These are phyloP conservation scores for Glareola pratincola DNA, from an alignment of 2,113 vertebrate species.

Conservation along the genomic window DNA sequence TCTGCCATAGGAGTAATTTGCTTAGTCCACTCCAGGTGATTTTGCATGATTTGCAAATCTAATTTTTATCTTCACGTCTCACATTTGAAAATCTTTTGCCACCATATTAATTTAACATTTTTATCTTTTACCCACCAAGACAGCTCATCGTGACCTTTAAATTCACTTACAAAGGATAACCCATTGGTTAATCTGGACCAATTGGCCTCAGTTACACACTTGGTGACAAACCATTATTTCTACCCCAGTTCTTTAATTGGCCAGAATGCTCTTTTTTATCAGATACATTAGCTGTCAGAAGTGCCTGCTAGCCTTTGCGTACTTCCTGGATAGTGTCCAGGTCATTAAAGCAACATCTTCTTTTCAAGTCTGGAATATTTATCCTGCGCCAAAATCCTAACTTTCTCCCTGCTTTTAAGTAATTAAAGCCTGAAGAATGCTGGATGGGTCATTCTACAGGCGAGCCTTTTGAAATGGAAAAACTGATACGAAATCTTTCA, in stretches of 20 bases:
- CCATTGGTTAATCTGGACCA: constrained; percentile 79
- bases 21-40: constrained; percentile 69
- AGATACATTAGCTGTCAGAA: constrained; percentile 79
- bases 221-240: constrained; percentile 81
- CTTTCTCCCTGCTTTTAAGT: constrained; percentile 72
- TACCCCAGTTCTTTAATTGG: constrained; percentile 79
- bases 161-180: constrained; percentile 78
- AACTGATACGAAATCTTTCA: constrained; percentile 45
- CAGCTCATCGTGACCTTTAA: constrained; percentile 74
- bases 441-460: constrained; percentile 61
- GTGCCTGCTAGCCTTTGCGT: constrained; percentile 75
- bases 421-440: constrained; percentile 73
- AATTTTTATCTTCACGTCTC: constrained; percentile 68
- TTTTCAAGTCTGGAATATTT: constrained; percentile 72
- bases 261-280: constrained; percentile 76
- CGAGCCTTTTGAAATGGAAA: constrained; percentile 25
- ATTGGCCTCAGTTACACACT: constrained; percentile 78
- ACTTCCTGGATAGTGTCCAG: constrained; percentile 78
- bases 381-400: constrained; percentile 66
- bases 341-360: constrained; percentile 80
- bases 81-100: constrained; percentile 66
- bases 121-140: constrained; percentile 70
- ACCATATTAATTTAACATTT: constrained; percentile 74
- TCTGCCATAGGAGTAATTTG: constrained; percentile 63
- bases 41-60: constrained; percentile 71